Percentiles rank a stretch among this genome's conserved stretches.
Conservation (phyloP, 1,140 invertebrate species). For the Pristionchus pacificus region DNA sequence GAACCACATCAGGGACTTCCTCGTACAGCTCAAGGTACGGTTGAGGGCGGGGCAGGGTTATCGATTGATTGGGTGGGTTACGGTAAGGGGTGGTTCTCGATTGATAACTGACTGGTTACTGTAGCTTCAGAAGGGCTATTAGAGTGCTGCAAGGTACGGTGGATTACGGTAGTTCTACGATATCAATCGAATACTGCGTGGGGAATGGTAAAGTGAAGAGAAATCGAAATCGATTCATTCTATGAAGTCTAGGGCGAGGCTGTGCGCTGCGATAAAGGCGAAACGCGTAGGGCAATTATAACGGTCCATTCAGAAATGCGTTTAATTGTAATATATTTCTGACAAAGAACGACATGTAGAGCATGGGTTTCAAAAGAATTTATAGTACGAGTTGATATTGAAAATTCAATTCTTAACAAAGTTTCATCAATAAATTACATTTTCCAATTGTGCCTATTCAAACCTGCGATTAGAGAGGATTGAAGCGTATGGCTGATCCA, state of each 20-base stretch:
- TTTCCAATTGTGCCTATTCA: background rate
- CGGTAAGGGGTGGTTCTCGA: background rate
- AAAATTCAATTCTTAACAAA: constrained; percentile 4
- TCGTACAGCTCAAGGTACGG: constrained; percentile 94
- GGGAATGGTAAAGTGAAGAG: background rate
- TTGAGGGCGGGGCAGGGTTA: constrained; percentile 48
- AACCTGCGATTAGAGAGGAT: background rate
- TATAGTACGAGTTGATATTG: too few species aligned
- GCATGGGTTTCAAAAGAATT: too few species aligned
- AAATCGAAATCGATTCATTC: constrained; percentile 3
- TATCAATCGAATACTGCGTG: background rate
- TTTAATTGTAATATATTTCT: too few species aligned
- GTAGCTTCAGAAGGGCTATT: background rate
- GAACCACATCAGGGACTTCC: constrained; percentile 96
- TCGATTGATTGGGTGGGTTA: background rate
- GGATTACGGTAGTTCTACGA: background rate
- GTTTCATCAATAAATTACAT: background rate
- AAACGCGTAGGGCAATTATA: too few species aligned
- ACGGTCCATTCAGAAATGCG: too few species aligned
- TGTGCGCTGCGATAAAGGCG: too few species aligned
- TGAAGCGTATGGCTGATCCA: background rate
- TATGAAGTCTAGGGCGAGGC: too few species aligned
- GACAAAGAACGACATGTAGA: too few species aligned
- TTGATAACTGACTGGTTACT: background rate
- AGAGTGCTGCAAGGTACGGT: background rate